Conservation (phyloP, 2,113 vertebrate genomes). For the Electrona antarctica region DNA sequence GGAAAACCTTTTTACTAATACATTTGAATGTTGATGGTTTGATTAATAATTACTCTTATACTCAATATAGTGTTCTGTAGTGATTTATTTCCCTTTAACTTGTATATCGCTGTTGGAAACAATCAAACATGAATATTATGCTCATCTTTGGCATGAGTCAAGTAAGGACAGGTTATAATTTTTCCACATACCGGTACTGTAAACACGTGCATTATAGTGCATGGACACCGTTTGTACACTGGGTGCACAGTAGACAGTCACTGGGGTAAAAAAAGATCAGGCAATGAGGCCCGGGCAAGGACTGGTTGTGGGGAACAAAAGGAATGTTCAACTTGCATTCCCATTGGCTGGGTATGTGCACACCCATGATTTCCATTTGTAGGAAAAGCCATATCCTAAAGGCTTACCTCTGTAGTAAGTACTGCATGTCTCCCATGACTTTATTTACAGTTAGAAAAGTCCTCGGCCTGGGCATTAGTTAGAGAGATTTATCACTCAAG, state of each 20-base stretch:
- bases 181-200: not conserved
- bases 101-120: too few species aligned
- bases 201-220: not conserved
- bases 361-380: conserved; percentile 52
- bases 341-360: conserved; percentile 63
- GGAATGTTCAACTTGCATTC: conserved; percentile 20
- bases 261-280: conserved; percentile 12
- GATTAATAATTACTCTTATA: too few species aligned
- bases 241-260: not conserved
- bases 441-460: conserved; percentile 77
- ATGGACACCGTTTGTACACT: not conserved
- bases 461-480: conserved; percentile 70
- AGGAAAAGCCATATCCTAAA: conserved; percentile 55
- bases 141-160: too few species aligned
- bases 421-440: conserved; percentile 66
- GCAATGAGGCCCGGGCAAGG: conserved; percentile 16
- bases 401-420: conserved; percentile 60
- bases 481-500: conserved; percentile 72
- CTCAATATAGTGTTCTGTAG: too few species aligned
- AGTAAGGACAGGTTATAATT: not conserved
- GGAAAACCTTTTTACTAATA: not conserved
- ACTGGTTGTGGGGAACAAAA: not conserved
- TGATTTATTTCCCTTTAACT: too few species aligned
- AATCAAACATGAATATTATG: too few species aligned
- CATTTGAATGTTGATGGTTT: too few species aligned